phyloP scores from a whole-genome alignment of 1,140 invertebrate genomes.

The Ridgeia piscesae region DNA sequence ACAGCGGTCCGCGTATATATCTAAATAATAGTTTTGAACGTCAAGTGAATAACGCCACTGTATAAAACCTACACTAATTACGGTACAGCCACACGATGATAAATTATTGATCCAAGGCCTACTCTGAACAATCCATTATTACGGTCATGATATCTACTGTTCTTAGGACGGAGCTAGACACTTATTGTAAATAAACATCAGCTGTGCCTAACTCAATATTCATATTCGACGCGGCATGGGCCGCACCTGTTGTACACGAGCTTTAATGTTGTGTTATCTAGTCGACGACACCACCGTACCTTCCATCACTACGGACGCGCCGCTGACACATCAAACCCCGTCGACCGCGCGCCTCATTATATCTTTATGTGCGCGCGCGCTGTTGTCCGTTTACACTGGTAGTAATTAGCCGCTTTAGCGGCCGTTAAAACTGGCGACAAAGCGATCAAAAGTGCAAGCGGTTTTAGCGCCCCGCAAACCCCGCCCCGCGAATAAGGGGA shows the following conservation, averaged over 20 bases:
- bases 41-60: no score
- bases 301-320: not conserved
- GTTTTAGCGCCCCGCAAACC: not conserved
- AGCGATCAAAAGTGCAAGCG: not conserved
- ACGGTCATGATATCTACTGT: not conserved
- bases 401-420: not conserved
- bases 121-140: no score
- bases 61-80: no score
- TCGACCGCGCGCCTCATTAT: not conserved
- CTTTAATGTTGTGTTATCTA: not conserved
- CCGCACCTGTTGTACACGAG: not conserved
- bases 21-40: no score
- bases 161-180: not conserved
- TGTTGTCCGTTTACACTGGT: conserved; percentile 4
- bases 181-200: not conserved
- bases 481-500: not conserved
- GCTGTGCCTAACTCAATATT: not conserved
- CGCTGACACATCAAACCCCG: not conserved
- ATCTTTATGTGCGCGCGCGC: not conserved
- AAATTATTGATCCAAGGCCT: no score
- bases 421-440: not conserved
- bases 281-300: not conserved
- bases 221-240: not conserved
- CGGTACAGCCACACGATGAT: no score
- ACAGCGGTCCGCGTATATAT: no score